Conservation (phyloP, 2,888 invertebrate species). For the Dilophus febrilis region DNA sequence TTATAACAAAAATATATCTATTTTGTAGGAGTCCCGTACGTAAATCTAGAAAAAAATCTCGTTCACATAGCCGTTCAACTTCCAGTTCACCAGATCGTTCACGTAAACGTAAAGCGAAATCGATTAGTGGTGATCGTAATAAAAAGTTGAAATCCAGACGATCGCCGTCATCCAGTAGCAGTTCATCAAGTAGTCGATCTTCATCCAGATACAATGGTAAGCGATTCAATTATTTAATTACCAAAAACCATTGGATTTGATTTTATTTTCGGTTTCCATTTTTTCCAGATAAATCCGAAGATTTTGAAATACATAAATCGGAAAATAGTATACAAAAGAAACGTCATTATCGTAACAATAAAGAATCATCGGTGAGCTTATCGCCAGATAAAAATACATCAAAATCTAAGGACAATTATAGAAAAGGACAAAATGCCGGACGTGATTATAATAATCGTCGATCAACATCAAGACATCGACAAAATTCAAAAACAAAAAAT, state of each 20-base stretch:
- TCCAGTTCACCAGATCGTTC: slow-evolving; percentile 20
- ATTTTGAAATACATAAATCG: slow-evolving; percentile 58
- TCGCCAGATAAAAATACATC: slow-evolving; percentile 21
- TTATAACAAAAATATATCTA: not conserved
- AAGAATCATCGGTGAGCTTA: slow-evolving; percentile 54
- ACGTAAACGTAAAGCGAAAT: slow-evolving; percentile 7
- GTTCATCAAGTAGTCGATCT: slow-evolving; percentile 19
- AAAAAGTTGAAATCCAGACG: slow-evolving; percentile 16
- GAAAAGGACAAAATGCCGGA: slow-evolving; percentile 13
- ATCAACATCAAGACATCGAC: not conserved
- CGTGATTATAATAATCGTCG: slow-evolving; percentile 8
- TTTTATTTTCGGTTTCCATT: no score
- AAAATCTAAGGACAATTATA: slow-evolving; percentile 12
- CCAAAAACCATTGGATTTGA: no score
- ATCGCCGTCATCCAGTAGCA: slow-evolving; percentile 22
- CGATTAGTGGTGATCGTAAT: not conserved
- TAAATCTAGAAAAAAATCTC: slow-evolving; percentile 13
- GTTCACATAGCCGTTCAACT: slow-evolving; percentile 13
- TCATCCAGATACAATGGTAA: slow-evolving; percentile 26
- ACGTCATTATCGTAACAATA: slow-evolving; percentile 73
- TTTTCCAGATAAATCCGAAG: slow-evolving; percentile 17
- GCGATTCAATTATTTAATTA: no score
- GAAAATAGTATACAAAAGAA: slow-evolving; percentile 72
- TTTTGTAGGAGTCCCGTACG: not conserved
- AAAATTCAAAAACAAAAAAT: slow-evolving; percentile 11